phyloP scores from a whole-genome alignment of 2,797 vertebrate species.

The Sebastes oblongus region DNA sequence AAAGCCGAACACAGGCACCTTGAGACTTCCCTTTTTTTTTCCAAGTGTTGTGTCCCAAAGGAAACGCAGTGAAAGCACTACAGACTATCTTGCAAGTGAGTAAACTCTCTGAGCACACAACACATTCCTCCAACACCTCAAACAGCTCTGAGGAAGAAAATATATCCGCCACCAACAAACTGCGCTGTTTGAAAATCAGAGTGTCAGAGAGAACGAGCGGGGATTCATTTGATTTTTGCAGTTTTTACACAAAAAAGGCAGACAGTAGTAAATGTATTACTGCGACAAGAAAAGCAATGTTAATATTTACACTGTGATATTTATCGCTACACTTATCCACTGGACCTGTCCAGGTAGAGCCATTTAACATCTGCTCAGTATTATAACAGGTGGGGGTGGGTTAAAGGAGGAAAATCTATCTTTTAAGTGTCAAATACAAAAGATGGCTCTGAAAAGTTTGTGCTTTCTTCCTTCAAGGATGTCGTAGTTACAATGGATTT shows the following conservation, averaged over 20 bases:
- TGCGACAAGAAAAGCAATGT: slow-evolving; percentile 39
- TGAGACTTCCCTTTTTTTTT: slow-evolving; percentile 60
- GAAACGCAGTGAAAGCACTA: slow-evolving; percentile 72
- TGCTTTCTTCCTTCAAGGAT: neutral
- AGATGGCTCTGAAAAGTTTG: neutral
- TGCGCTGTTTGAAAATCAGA: slow-evolving; percentile 46
- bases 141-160: slow-evolving; percentile 50
- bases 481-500: neutral
- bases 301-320: slow-evolving; percentile 71
- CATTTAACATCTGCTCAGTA: slow-evolving; percentile 54
- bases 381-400: neutral
- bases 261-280: slow-evolving; percentile 45
- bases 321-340: slow-evolving; percentile 24
- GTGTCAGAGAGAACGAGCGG: slow-evolving; percentile 13
- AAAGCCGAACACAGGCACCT: slow-evolving; percentile 75
- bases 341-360: slow-evolving; percentile 26
- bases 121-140: slow-evolving; percentile 65
- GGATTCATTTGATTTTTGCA: slow-evolving; percentile 13
- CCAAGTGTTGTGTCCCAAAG: slow-evolving; percentile 75
- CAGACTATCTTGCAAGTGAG: slow-evolving; percentile 70
- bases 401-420: neutral
- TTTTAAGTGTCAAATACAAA: neutral
- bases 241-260: slow-evolving; percentile 21
- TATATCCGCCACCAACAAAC: slow-evolving; percentile 58
- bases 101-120: slow-evolving; percentile 65